Conservation (phyloP, 2,113 vertebrate genomes). For the Lamprologus tigripictilis region DNA sequence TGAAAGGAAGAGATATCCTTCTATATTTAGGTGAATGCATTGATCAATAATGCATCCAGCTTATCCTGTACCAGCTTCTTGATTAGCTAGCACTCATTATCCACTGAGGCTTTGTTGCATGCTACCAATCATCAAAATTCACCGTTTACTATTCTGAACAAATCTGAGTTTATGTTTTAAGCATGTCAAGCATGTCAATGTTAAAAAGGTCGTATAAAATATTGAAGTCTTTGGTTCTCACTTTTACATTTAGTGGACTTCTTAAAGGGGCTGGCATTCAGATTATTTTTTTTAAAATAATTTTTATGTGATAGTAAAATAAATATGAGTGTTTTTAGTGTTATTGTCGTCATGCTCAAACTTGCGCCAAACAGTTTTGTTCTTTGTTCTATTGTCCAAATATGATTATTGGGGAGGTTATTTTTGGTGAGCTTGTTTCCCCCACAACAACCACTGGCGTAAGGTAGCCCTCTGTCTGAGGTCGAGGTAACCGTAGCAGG, state of each 20-base stretch:
- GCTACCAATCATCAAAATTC: not conserved
- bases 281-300: rapidly evolving
- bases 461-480: constrained; percentile 66
- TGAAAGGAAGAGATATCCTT: constrained; percentile 14
- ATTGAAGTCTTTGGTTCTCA: not conserved
- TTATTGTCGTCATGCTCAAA: not conserved
- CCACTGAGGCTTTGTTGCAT: not conserved
- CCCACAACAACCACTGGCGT: not conserved
- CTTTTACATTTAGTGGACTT: not conserved
- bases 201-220: not conserved
- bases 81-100: not conserved
- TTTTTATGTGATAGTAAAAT: not conserved
- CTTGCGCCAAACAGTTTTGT: not conserved
- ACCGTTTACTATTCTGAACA: not conserved
- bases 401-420: constrained; percentile 6
- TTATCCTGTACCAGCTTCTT: not conserved
- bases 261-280: not conserved
- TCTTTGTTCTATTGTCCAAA: not conserved
- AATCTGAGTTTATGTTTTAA: not conserved
- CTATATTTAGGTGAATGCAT: constrained; percentile 50
- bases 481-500: constrained; percentile 72
- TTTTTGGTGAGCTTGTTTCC: constrained; percentile 27
- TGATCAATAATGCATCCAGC: constrained; percentile 51
- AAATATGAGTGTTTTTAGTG: not conserved
- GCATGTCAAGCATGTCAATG: not conserved